These are phyloP conservation scores for Lates calcarifer DNA, from an alignment of 2,113 vertebrate genomes.

Conservation along the genomic window DNA sequence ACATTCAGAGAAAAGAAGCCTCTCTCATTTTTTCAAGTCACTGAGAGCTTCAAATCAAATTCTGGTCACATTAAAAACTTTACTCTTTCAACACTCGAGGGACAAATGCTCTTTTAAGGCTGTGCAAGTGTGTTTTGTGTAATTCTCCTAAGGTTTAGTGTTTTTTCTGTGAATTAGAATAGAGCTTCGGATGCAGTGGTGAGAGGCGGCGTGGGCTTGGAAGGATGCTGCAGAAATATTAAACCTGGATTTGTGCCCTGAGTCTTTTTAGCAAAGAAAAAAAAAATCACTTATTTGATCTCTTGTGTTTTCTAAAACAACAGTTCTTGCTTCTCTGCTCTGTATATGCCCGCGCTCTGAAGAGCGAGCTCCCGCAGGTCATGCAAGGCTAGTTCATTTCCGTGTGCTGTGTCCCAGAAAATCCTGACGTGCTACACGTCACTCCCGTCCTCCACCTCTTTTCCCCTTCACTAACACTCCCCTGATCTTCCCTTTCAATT, in stretches of 20 bases:
- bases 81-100: conserved; percentile 29
- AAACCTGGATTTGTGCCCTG: conserved; percentile 34
- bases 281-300: conserved; percentile 39
- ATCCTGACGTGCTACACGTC: conserved; percentile 47
- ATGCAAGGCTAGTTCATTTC: conserved; percentile 76
- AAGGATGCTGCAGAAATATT: conserved; percentile 34
- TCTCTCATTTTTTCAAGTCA: conserved; percentile 23
- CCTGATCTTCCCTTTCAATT: conserved; percentile 79
- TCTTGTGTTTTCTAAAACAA: conserved; percentile 40
- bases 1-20: conserved; percentile 5
- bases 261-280: conserved; percentile 14
- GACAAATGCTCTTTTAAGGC: conserved; percentile 35
- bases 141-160: conserved; percentile 38
- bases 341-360: conserved; percentile 25
- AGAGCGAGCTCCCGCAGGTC: conserved; percentile 43
- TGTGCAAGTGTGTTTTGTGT: conserved; percentile 26
- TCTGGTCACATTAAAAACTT: conserved; percentile 56
- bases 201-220: conserved; percentile 12
- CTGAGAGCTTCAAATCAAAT: conserved; percentile 50
- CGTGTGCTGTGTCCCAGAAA: conserved; percentile 66
- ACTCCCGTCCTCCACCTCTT: conserved; percentile 52
- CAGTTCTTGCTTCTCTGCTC: conserved; percentile 5
- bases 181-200: conserved; percentile 6
- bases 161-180: conserved; percentile 58
- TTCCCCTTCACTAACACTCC: conserved; percentile 46